Evolutionary conservation across 2,797 vertebrate species (phyloP).

Genomic region (Halcyon smyrnensis): DNA sequence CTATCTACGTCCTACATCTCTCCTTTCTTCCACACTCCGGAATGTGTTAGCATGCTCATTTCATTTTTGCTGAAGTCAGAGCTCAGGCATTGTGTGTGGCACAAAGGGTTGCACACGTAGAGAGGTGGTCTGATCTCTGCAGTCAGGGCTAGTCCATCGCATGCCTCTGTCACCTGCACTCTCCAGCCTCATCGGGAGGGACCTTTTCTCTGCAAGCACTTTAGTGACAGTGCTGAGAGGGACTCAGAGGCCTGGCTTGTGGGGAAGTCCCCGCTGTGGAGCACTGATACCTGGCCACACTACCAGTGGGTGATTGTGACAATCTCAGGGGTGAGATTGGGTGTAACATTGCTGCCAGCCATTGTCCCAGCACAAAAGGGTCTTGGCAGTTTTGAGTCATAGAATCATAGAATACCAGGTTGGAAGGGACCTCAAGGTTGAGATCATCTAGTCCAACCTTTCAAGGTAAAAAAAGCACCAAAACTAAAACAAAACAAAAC

Average conservation of each 20-base stretch:
- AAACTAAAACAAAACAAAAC: too few relatives aligned
- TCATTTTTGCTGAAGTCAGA: not conserved
- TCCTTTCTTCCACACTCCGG: not conserved
- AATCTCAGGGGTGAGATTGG: not conserved
- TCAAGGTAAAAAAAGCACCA: too few relatives aligned
- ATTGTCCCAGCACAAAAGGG: not conserved
- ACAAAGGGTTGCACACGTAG: not conserved
- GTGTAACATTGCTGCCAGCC: not conserved
- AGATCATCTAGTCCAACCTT: too few relatives aligned
- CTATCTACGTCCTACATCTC: not conserved
- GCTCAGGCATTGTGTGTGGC: not conserved
- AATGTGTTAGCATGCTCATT: not conserved
- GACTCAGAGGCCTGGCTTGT: not conserved
- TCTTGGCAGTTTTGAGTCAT: not conserved
- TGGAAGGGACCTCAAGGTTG: too few relatives aligned
- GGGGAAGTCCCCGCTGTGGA: not conserved
- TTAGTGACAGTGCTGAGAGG: accelerated
- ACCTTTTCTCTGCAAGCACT: not conserved
- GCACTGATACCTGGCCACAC: accelerated
- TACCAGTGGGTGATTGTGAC: accelerated
- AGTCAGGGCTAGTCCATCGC: not conserved
- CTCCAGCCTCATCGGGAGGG: accelerated
- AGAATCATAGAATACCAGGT: too few relatives aligned
- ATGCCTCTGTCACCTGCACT: not conserved
- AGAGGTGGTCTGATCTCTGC: not conserved